Base-by-base conservation (phyloP, 2,113 vertebrate genomes). In the Suncus etruscus region DNA sequence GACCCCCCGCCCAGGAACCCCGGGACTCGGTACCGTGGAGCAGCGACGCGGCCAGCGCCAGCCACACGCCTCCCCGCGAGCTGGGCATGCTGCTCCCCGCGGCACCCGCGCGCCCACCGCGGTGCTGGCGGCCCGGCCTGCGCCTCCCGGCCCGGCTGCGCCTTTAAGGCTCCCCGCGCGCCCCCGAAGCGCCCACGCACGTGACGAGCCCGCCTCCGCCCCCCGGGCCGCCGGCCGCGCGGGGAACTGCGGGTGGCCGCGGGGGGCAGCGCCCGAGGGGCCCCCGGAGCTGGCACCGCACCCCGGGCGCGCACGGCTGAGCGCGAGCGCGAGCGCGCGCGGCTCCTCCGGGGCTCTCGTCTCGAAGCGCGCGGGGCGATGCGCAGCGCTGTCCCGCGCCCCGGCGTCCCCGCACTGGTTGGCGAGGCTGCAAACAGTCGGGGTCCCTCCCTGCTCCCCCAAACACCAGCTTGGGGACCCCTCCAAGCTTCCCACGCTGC, bases 41-140 rank as follows among this genome's bases (percentile, higher is more conserved):
- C 1, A 98, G 89, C 69, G 96, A 97, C 61, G 95, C 97, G 90
- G 91, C 94, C 85, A 97, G 90, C 58, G 96, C 95, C 97, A 98
- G 95, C 96, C 97, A 97, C 81, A 96, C 32, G 90, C 91, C 83
- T 92, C 96, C 96, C 95, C 77, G 93, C 77, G 25, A 91, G 74
- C 94, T 74, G 95, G 95, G 97, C 98, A 98, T 98, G 20, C 70
- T 85, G 91, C 20, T 61, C 29, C 32, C 69, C 51, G 7, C 29
- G 82, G 29, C 89, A 83, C 0, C 63, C 50, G 39, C n/a, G 16
- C 11, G 63, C 84, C 12, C 54, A 80, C 45, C 25, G 47, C 75
- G 48, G 1, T 27, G 72, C 50, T 1, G 84, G 45, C 73, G 6
- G 86, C 70, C 86, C 18, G 86, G 87, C 92, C 94, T 90, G 94